Evolutionary conservation across 1,140 invertebrate genomes (phyloP), one percentile per base, ranked within the genome.

Genomic region (Drosophila lacertosa): DNA sequence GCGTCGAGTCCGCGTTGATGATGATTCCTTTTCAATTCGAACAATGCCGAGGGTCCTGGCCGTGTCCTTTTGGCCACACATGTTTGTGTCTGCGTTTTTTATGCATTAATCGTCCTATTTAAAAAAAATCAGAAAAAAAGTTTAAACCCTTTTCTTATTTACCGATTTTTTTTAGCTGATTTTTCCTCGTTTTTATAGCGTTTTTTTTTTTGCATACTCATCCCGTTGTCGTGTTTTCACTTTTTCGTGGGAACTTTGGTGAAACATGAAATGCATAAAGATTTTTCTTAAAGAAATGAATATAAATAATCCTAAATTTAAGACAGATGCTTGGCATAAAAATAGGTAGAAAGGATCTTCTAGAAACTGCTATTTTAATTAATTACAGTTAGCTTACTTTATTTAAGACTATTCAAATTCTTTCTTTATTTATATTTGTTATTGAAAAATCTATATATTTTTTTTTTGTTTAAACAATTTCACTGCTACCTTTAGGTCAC

Each of bases 11-110:
- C 73, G 55, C 63, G 26, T 1, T 29, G 33, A 35, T 15, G 78
- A 78, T 89, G 74, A 89, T 88, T 89, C 78, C 74, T 67, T 83
- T 89, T 88, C 77, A 81, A 76, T 82, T 66, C 65, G 48, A 82
- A 89, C 83, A 89, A 88, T 68, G 64, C 71, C 64, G 78, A 82
- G 83, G 83, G 77, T 88, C 74, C 39, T 42, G 45, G 51, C 59
- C 69, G 64, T 86, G 77, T 82, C 74, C 82, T 37, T 37, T 76
- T 80, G 76, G 81, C 76, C 81, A 84, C 77, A 84, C 67, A 78
- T 81, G 75, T 78, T 77, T 69, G 53, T 74, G 71, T 86, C 74
- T 75, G 70, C 54, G 65, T 86, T 89, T 89, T 89, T 89, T 89
- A 37, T 78, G 54, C 57, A 78, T 86, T 78, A 82, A 82, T 77